phyloP scores from a whole-genome alignment of 2,888 invertebrate genomes.

The Timema cristinae region DNA sequence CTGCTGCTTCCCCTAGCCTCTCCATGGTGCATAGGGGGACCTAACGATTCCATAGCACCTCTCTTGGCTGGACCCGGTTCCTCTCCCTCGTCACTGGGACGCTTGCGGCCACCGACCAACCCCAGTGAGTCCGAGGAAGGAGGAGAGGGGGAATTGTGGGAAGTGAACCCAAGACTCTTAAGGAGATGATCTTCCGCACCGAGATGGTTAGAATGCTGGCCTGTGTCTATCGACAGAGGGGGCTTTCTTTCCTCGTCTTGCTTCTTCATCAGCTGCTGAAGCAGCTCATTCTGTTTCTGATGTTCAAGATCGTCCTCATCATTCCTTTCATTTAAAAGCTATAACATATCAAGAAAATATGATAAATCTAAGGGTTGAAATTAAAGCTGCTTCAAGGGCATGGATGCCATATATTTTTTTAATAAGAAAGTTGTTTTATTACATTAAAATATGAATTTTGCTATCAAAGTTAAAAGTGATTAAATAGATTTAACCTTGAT shows the following conservation, averaged over 20 bases:
- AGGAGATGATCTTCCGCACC: conserved; percentile 53
- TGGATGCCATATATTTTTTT: too few relatives aligned
- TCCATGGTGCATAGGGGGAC: conserved; percentile 11
- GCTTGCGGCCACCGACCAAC: conserved; percentile 49
- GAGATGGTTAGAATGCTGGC: conserved; percentile 35
- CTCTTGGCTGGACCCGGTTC: conserved; percentile 42
- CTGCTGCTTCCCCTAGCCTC: conserved; percentile 46
- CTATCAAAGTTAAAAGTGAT: too few relatives aligned
- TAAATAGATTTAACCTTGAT: too few relatives aligned
- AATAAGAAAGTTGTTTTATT: too few relatives aligned
- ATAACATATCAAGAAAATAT: conserved; percentile 29
- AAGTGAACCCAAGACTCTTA: conserved; percentile 53
- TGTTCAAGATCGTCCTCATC: conserved; percentile 49
- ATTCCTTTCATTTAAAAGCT: conserved; percentile 78
- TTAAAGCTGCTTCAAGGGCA: too few relatives aligned
- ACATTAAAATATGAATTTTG: too few relatives aligned
- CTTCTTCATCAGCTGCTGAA: conserved; percentile 55
- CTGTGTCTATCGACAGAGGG: conserved; percentile 25
- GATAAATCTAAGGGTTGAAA: too few relatives aligned
- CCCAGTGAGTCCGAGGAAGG: conserved; percentile 41
- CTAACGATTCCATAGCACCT: conserved; percentile 12
- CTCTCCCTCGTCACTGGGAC: conserved; percentile 58
- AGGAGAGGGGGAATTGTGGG: conserved; percentile 52
- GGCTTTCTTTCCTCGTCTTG: conserved; percentile 28
- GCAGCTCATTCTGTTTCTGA: conserved; percentile 56